Conservation (phyloP, 2,113 vertebrate species). For the Mesocricetus auratus region DNA sequence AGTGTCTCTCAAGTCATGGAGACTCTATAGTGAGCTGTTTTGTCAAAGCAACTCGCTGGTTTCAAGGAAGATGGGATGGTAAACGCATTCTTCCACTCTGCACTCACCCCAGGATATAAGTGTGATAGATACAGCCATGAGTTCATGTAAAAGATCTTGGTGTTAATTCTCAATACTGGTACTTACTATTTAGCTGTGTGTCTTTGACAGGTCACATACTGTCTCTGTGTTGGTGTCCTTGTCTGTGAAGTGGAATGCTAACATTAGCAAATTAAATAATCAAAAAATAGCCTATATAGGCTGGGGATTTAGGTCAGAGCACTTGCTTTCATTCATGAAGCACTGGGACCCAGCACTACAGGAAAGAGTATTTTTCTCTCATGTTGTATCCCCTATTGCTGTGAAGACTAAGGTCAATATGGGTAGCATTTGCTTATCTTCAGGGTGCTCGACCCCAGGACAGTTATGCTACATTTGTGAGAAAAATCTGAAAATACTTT, state of each 20-base stretch:
- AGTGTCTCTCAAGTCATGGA: background rate
- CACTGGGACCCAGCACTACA: background rate
- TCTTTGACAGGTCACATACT: slow-evolving; percentile 5
- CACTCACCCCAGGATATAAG: background rate
- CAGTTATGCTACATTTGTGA: slow-evolving; percentile 24
- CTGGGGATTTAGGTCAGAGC: background rate
- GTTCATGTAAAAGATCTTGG: slow-evolving; percentile 8
- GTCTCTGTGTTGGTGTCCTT: slow-evolving; percentile 13
- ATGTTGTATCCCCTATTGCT: background rate
- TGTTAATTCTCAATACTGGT: background rate
- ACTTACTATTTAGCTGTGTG: slow-evolving; percentile 1
- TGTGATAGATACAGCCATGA: background rate
- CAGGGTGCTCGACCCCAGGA: background rate
- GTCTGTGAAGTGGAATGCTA: slow-evolving; percentile 24
- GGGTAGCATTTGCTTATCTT: background rate
- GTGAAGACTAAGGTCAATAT: background rate
- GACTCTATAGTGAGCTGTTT: slow-evolving; percentile 27
- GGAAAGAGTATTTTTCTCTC: background rate
- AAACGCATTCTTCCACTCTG: slow-evolving; percentile 33
- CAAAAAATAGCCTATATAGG: background rate
- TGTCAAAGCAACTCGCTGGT: background rate
- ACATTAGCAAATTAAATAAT: background rate
- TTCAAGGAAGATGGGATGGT: background rate
- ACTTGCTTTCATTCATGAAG: background rate
- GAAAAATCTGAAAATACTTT: slow-evolving; percentile 34